These are phyloP conservation scores for Epistrophella euchroma DNA, from an alignment of 2,888 invertebrate species.

Conservation along the genomic window DNA sequence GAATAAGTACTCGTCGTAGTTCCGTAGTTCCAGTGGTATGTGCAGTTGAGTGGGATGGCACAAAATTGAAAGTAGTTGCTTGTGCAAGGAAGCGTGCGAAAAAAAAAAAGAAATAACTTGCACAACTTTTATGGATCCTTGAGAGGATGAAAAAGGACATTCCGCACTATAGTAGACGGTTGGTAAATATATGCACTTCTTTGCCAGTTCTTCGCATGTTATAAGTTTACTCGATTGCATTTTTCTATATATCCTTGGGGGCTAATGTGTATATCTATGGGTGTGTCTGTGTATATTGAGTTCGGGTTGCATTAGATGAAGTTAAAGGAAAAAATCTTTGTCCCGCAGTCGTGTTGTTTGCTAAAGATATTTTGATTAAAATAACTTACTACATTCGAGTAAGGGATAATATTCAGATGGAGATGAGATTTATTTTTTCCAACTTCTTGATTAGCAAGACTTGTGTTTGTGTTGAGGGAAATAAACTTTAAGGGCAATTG, in stretches of 20 bases:
- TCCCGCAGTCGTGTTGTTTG: conserved; percentile 5
- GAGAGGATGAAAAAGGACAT: conserved; percentile 29
- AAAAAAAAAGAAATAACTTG: conserved; percentile 7
- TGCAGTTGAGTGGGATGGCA: background rate
- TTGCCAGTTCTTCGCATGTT: conserved; percentile 15
- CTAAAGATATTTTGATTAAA: conserved; percentile 50
- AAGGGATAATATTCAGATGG: background rate
- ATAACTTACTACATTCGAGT: conserved; percentile 25
- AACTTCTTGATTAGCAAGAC: conserved; percentile 47
- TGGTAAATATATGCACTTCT: conserved; percentile 34
- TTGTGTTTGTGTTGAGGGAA: conserved; percentile 9
- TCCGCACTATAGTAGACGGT: conserved; percentile 25
- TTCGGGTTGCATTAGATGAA: conserved; percentile 10
- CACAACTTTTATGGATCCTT: conserved; percentile 44
- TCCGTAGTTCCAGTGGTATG: background rate
- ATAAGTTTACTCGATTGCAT: conserved; percentile 52
- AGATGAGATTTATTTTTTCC: conserved; percentile 2
- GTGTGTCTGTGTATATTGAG: background rate
- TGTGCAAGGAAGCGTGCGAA: conserved; percentile 24
- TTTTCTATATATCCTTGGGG: conserved; percentile 34
- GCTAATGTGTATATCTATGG: background rate
- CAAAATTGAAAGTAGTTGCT: conserved; percentile 43
- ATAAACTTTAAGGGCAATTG: conserved; percentile 16
- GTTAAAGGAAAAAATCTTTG: conserved; percentile 6
- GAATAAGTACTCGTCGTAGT: conserved; percentile 14